A percentile compares a stretch with the other conserved stretches of the same genome.
These are phyloP conservation scores for Oncopodura yosiiana DNA, from an alignment of 1,140 invertebrate genomes.

Conservation along the genomic window DNA sequence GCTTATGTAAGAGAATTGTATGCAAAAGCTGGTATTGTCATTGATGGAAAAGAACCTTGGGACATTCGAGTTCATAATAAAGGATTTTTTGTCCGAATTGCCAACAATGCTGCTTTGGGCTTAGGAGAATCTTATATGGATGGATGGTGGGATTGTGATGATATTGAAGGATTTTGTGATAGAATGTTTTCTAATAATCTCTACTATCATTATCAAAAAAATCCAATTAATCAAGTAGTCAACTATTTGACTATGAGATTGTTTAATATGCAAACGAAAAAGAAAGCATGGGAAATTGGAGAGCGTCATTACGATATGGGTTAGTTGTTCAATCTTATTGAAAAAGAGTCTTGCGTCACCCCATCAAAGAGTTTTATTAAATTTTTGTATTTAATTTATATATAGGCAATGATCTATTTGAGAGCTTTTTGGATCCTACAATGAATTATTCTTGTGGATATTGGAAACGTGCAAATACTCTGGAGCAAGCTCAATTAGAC, in stretches of 20 bases:
- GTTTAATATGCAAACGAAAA: slow-evolving; percentile 27
- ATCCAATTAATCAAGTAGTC: slow-evolving; percentile 11
- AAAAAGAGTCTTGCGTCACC: neutral
- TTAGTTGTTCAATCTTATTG: neutral
- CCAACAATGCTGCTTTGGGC: slow-evolving; percentile 22
- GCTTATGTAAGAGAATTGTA: neutral
- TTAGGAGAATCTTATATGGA: slow-evolving; percentile 33
- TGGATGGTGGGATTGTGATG: slow-evolving; percentile 27
- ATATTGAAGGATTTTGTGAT: slow-evolving; percentile 20
- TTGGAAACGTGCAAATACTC: slow-evolving; percentile 14
- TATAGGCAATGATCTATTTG: too few species aligned
- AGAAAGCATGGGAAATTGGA: slow-evolving; percentile 21
- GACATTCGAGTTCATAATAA: slow-evolving; percentile 28
- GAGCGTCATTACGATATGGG: slow-evolving; percentile 29
- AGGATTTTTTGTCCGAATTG: slow-evolving; percentile 26
- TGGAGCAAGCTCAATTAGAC: slow-evolving; percentile 33
- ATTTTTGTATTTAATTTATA: neutral
- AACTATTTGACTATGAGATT: slow-evolving; percentile 19
- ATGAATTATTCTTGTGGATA: slow-evolving; percentile 24
- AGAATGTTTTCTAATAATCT: slow-evolving; percentile 14
- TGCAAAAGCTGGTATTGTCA: slow-evolving; percentile 7
- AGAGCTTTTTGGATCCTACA: slow-evolving; percentile 5
- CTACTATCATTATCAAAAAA: slow-evolving; percentile 9
- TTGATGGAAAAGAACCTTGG: slow-evolving; percentile 23
- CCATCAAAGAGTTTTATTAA: neutral